Percentiles rank a stretch among this genome's conserved stretches.
Evolutionary conservation across 2,888 invertebrate genomes (phyloP).

Genomic region (Habroteleia sp.): DNA sequence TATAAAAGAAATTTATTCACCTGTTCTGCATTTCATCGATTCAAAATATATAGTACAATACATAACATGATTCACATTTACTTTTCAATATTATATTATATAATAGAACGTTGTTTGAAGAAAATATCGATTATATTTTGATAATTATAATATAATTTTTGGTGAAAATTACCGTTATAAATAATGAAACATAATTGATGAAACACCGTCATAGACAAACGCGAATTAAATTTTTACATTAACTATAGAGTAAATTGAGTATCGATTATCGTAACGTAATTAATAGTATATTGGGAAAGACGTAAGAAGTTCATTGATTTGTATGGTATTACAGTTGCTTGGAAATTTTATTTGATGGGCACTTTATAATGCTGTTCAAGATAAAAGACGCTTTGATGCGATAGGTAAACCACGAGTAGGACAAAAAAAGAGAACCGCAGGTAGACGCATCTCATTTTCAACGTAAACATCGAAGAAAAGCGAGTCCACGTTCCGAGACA

Average conservation of each 20-base stretch:
- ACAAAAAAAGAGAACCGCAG: conserved; percentile 24
- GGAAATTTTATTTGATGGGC: conserved; percentile 38
- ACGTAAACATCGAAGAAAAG: conserved; percentile 60
- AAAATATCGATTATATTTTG: neutral
- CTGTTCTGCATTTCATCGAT: conserved; percentile 24
- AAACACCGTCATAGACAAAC: neutral
- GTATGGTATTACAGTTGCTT: conserved; percentile 38
- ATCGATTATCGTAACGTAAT: conserved; percentile 33
- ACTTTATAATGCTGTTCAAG: conserved; percentile 34
- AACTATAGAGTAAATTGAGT: conserved; percentile 19
- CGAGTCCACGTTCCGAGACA: conserved; percentile 61
- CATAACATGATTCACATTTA: conserved; percentile 18
- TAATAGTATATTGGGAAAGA: conserved; percentile 39
- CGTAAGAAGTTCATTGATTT: conserved; percentile 29
- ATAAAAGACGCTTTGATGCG: conserved; percentile 46
- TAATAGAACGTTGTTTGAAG: too few relatives aligned
- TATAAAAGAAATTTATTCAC: conserved; percentile 21
- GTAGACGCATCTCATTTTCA: conserved; percentile 45
- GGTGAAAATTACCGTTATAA: conserved; percentile 1
- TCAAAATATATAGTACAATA: conserved; percentile 19
- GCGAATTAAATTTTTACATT: conserved; percentile 17
- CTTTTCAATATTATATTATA: conserved; percentile 23
- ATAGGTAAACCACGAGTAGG: conserved; percentile 37
- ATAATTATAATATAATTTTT: too few relatives aligned
- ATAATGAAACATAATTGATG: conserved; percentile 15